Percentiles rank a stretch among this genome's conserved stretches.
Evolutionary conservation across 2,797 vertebrate genomes (phyloP).

Genomic region (Thripadectes ignobilis): DNA sequence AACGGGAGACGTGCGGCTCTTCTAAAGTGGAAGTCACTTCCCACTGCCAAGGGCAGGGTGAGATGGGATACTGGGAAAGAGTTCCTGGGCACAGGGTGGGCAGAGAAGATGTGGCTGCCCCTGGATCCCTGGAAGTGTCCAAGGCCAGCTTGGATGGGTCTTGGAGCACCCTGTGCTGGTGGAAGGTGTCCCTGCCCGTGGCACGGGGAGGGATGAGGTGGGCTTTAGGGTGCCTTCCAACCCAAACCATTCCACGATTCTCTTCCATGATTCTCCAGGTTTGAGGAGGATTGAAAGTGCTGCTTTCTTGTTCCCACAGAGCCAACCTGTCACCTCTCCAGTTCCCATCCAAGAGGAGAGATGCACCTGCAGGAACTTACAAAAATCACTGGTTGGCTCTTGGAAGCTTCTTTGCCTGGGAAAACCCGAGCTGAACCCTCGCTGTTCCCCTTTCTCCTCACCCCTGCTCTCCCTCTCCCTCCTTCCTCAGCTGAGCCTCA

Average conservation of each 20-base stretch:
- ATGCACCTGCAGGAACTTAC: neutral
- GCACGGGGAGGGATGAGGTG: rapidly evolving
- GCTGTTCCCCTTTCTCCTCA: neutral
- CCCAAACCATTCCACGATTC: neutral
- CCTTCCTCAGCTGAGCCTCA: neutral
- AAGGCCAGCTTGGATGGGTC: rapidly evolving
- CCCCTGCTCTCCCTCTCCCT: neutral
- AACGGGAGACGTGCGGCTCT: neutral
- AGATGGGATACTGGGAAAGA: neutral
- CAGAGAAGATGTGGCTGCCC: neutral
- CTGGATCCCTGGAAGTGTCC: neutral
- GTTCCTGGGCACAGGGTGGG: neutral
- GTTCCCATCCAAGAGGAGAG: rapidly evolving
- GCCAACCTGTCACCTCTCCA: neutral
- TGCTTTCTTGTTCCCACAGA: neutral
- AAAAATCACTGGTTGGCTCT: neutral
- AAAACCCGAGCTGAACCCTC: neutral
- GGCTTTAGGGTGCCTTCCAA: neutral
- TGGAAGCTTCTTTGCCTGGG: neutral
- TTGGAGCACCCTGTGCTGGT: rapidly evolving
- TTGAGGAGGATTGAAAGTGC: neutral
- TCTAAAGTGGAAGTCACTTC: neutral
- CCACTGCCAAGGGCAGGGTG: neutral
- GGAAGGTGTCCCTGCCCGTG: neutral
- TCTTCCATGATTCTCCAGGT: neutral